These are phyloP conservation scores for Baronia brevicornis DNA, from an alignment of 2,888 invertebrate genomes.

Conservation along the genomic window DNA sequence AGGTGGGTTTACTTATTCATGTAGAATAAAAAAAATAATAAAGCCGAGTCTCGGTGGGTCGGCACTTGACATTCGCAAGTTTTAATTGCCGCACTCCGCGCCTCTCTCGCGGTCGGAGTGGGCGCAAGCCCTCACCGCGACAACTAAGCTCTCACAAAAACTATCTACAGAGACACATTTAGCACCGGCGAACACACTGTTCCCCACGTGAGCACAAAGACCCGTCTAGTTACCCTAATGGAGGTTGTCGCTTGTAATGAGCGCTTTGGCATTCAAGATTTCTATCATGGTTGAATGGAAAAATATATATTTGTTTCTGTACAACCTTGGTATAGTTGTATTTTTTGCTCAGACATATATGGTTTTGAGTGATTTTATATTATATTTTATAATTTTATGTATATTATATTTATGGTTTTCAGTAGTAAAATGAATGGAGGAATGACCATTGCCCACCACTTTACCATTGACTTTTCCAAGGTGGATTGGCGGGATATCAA, in stretches of 20 bases:
- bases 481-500: no score
- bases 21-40: conserved; percentile 58
- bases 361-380: no score
- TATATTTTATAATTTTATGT: no score
- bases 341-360: no score
- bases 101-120: conserved; percentile 54
- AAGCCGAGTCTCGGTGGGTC: conserved; percentile 39
- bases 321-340: no score
- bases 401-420: no score
- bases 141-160: conserved; percentile 45
- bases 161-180: conserved; percentile 37
- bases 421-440: no score
- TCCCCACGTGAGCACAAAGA: conserved; percentile 26
- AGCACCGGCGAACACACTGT: conserved; percentile 35
- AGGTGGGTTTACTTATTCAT: conserved; percentile 34
- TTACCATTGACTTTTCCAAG: no score
- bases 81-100: conserved; percentile 70
- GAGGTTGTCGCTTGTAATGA: conserved; percentile 24
- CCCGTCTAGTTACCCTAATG: conserved; percentile 30
- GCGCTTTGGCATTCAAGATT: conserved; percentile 23
- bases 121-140: conserved; percentile 42
- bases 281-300: conserved; percentile 25
- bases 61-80: conserved; percentile 71
- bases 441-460: no score
- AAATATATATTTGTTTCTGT: conserved; percentile 12